Conservation (phyloP, 2,797 vertebrate genomes). For the Eurystomus glaucurus region DNA sequence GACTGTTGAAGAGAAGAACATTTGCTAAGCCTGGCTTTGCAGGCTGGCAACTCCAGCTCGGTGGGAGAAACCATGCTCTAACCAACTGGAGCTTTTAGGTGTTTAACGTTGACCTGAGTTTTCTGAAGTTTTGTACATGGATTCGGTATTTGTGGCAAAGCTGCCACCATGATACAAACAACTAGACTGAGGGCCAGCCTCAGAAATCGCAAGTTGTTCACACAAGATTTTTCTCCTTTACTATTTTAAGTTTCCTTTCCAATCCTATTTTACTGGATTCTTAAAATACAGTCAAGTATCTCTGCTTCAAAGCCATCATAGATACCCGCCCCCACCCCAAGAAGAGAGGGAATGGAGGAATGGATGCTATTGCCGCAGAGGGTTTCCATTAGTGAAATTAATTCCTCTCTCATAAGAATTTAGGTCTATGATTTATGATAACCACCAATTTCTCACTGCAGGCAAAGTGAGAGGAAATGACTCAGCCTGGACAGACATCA, state of each 20-base stretch:
- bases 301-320: conserved; percentile 47
- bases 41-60: background rate
- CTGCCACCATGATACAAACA: background rate
- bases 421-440: conserved; percentile 80
- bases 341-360: background rate
- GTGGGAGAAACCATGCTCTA: background rate
- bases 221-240: background rate
- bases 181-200: background rate
- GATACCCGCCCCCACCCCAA: background rate
- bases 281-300: background rate
- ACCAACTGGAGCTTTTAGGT: background rate
- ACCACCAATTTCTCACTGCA: conserved; percentile 71
- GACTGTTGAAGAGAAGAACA: background rate
- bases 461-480: conserved; percentile 78
- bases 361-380: conserved; percentile 45
- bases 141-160: background rate
- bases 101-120: background rate
- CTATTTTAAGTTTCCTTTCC: background rate
- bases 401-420: conserved; percentile 77
- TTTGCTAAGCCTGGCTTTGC: background rate
- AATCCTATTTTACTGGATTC: background rate
- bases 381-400: conserved; percentile 82
- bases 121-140: background rate
- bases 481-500: conserved; percentile 76
- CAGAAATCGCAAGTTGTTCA: background rate